These are phyloP conservation scores for Pocillopora grandis DNA, from an alignment of 92 coral and sea anemone species.

Conservation along the genomic window DNA sequence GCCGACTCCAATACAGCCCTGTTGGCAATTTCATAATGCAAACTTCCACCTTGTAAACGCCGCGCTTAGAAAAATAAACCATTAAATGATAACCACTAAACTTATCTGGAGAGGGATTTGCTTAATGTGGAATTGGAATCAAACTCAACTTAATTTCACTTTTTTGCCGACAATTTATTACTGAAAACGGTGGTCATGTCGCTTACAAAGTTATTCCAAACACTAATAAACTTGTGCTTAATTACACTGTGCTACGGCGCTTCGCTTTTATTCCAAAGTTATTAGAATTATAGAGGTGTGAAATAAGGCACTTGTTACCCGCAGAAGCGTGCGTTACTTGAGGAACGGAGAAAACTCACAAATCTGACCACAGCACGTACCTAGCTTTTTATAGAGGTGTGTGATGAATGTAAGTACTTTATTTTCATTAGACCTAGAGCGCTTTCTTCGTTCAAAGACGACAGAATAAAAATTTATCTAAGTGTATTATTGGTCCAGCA, in stretches of 20 bases:
- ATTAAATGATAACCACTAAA: not conserved
- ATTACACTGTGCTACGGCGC: slow-evolving; percentile 19
- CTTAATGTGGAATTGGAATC: slow-evolving; percentile 7
- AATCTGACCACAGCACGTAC: not conserved
- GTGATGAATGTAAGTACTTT: not conserved
- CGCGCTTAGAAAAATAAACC: slow-evolving; percentile 10
- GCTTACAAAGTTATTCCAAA: slow-evolving; percentile 27
- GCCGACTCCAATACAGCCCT: slow-evolving; percentile 37
- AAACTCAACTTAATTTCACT: slow-evolving; percentile 7
- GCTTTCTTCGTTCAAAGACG: slow-evolving; percentile 12
- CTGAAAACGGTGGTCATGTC: not conserved
- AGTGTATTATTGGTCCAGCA: not conserved
- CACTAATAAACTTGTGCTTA: slow-evolving; percentile 25
- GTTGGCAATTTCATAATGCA: slow-evolving; percentile 42
- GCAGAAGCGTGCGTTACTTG: not conserved
- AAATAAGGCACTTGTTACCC: slow-evolving; percentile 32
- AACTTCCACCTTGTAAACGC: slow-evolving; percentile 30
- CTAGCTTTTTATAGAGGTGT: not conserved
- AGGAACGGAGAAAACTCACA: not conserved
- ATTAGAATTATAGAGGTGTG: slow-evolving; percentile 57
- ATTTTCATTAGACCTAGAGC: not conserved
- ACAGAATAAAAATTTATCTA: not conserved
- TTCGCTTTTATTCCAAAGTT: slow-evolving; percentile 17
- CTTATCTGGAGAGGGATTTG: not conserved
- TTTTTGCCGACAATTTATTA: not conserved